These are phyloP conservation scores for Pecten maximus DNA, from an alignment of 2,888 invertebrate species.

Conservation along the genomic window DNA sequence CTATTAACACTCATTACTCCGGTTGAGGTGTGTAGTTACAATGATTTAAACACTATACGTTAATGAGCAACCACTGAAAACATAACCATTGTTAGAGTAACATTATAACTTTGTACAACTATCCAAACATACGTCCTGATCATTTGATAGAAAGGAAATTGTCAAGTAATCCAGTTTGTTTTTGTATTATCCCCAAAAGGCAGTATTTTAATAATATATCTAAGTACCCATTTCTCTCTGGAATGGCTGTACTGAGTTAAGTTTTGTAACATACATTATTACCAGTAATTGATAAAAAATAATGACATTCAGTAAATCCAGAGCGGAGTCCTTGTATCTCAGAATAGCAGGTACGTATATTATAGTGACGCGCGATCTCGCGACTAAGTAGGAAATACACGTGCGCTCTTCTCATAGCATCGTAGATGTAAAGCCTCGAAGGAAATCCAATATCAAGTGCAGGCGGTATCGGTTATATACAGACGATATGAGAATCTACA, in stretches of 20 bases:
- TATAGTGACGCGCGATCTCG: background rate
- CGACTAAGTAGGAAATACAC: background rate
- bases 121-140: too few relatives aligned
- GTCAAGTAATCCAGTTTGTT: too few relatives aligned
- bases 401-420: slow-evolving; percentile 26
- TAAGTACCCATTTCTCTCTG: background rate
- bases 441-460: slow-evolving; percentile 1
- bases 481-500: background rate
- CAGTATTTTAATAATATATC: background rate
- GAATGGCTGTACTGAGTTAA: background rate
- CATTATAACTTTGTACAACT: too few relatives aligned
- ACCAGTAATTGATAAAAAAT: background rate
- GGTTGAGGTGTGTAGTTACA: background rate
- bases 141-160: too few relatives aligned
- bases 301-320: background rate
- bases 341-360: background rate
- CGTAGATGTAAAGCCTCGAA: background rate
- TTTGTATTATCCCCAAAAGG: too few relatives aligned
- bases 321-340: background rate
- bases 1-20: background rate
- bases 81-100: too few relatives aligned
- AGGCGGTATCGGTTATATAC: background rate
- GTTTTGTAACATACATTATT: background rate
- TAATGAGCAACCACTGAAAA: too few relatives aligned
- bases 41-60: background rate